phyloP scores from a whole-genome alignment of 2,113 vertebrate species.

The Ceyx margarethae region DNA sequence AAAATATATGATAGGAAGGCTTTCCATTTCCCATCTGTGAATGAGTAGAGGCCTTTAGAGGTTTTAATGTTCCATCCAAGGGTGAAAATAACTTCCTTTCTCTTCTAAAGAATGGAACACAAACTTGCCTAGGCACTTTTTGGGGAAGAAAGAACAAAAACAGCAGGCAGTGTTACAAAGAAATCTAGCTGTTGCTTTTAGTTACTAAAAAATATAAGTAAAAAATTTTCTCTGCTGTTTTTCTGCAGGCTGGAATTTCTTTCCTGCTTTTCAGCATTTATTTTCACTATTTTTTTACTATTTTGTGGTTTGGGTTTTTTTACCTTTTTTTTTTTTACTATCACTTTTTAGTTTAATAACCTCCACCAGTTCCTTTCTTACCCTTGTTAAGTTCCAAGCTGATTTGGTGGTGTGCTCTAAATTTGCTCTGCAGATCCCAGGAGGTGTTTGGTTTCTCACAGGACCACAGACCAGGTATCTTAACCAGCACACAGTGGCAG shows the following conservation, averaged over 20 bases:
- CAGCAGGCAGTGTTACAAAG: neutral
- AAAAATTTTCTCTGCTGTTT: neutral
- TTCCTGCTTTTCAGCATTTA: neutral
- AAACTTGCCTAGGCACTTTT: neutral
- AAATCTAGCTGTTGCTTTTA: neutral
- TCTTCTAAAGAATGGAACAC: slow-evolving; percentile 1
- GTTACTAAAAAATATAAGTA: neutral
- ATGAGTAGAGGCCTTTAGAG: slow-evolving; percentile 19
- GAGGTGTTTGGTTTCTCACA: slow-evolving; percentile 33
- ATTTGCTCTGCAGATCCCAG: slow-evolving; percentile 35
- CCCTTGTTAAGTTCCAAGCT: slow-evolving; percentile 1
- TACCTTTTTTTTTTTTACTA: neutral
- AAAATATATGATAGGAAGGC: slow-evolving; percentile 39
- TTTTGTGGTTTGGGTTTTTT: neutral
- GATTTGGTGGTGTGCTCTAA: slow-evolving; percentile 12
- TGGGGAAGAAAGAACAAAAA: neutral
- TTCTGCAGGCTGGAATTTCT: neutral
- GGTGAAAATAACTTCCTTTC: slow-evolving; percentile 22
- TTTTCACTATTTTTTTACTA: neutral
- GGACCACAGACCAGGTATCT: neutral
- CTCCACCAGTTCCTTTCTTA: slow-evolving; percentile 1
- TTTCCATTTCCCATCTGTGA: slow-evolving; percentile 44
- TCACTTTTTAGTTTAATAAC: slow-evolving; percentile 1
- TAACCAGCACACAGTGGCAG: slow-evolving; percentile 18
- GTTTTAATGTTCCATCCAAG: slow-evolving; percentile 32